Conservation (phyloP, 1,140 invertebrate species). For the Zophobas atratus region DNA sequence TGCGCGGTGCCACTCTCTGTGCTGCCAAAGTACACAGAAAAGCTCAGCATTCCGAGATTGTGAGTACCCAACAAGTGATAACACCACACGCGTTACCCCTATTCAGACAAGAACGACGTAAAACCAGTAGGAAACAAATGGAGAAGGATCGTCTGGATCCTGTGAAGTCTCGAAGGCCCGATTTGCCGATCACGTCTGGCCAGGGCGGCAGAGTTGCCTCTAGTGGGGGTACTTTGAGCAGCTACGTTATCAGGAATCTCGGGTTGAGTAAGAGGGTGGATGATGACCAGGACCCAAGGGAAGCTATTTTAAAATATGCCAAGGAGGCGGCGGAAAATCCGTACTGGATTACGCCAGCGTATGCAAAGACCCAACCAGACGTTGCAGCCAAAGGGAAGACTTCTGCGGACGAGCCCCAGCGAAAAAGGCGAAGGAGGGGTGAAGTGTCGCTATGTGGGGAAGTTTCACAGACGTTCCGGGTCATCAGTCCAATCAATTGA, state of each 20-base stretch:
- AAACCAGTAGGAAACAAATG: conserved; percentile 91
- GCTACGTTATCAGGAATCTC: conserved; percentile 96
- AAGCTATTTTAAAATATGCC: conserved; percentile 97
- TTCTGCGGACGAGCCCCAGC: conserved; percentile 4
- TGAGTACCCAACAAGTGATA: conserved; percentile 95
- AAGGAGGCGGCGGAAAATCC: conserved; percentile 98
- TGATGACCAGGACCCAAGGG: conserved; percentile 96
- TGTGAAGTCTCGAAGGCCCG: conserved; percentile 92
- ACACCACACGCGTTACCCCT: conserved; percentile 97
- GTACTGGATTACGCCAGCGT: conserved; percentile 95
- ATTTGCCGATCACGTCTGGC: conserved; percentile 95
- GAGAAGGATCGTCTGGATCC: conserved; percentile 95
- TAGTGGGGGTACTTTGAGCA: conserved; percentile 96
- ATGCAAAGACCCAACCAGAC: conserved; percentile 86
- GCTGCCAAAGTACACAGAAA: conserved; percentile 86
- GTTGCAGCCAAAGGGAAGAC: conserved; percentile 64
- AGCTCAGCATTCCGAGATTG: conserved; percentile 87
- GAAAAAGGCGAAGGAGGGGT: conserved; percentile 19
- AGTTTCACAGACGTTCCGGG: too few relatives aligned
- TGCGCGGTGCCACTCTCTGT: conserved; percentile 93
- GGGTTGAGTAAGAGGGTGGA: conserved; percentile 94
- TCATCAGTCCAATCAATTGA: too few relatives aligned
- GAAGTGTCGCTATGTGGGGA: not conserved
- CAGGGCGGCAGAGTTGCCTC: conserved; percentile 94
- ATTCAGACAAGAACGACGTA: conserved; percentile 93